Evolutionary conservation across 2,888 invertebrate species (phyloP).

Genomic region (Brachyptera risi): DNA sequence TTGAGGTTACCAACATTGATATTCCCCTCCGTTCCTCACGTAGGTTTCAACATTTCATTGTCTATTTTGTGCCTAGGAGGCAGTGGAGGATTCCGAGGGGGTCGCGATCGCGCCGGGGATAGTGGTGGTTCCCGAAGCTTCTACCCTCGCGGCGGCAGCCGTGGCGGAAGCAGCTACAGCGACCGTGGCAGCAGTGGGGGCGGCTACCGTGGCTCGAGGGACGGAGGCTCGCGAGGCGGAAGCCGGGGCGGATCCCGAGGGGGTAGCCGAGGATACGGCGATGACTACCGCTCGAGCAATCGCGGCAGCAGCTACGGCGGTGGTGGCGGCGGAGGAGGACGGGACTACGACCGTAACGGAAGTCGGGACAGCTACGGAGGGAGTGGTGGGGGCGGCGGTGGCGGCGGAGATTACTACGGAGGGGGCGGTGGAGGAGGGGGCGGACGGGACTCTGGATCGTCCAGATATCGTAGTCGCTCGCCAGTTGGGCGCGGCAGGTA

Average conservation of each 20-base stretch:
- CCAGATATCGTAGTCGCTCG: constrained; percentile 51
- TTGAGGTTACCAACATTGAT: no score
- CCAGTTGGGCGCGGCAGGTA: constrained; percentile 53
- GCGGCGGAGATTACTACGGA: no score
- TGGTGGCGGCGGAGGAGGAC: constrained; percentile 42
- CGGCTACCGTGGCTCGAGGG: constrained; percentile 33
- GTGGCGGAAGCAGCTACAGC: constrained; percentile 47
- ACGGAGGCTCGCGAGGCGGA: constrained; percentile 37
- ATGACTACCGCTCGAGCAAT: constrained; percentile 41
- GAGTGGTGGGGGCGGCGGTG: constrained; percentile 35
- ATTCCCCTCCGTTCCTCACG: no score
- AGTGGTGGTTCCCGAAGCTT: constrained; percentile 46
- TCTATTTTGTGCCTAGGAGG: no score
- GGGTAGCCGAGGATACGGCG: constrained; percentile 43
- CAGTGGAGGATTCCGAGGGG: constrained; percentile 53
- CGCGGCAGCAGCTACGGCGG: constrained; percentile 38
- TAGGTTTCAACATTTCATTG: no score
- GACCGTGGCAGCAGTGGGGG: constrained; percentile 47
- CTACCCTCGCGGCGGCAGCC: constrained; percentile 46
- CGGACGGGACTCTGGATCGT: constrained; percentile 51
- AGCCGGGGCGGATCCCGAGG: constrained; percentile 39
- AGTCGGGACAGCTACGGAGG: constrained; percentile 42
- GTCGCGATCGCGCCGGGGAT: constrained; percentile 49
- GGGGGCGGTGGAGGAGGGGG: constrained; percentile 49
- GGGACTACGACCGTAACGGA: constrained; percentile 43